These are phyloP conservation scores for Hemicrepidius hirtus DNA, from an alignment of 2,888 invertebrate genomes.

Conservation along the genomic window DNA sequence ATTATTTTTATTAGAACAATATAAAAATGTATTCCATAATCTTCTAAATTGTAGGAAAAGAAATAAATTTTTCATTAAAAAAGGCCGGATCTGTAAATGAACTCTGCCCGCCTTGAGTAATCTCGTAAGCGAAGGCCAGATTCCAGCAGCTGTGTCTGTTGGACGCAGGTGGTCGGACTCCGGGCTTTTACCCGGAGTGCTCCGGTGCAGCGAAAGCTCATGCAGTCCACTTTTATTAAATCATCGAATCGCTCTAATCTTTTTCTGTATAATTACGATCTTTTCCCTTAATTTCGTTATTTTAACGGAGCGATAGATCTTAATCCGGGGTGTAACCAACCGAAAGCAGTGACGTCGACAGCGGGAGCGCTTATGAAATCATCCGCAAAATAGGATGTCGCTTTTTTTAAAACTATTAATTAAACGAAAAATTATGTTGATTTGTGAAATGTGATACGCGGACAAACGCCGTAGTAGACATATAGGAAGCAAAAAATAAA, in stretches of 20 bases:
- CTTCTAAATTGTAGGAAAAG: too few species aligned
- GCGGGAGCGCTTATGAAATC: conserved; percentile 46
- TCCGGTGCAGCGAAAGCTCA: conserved; percentile 49
- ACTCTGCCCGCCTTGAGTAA: conserved; percentile 60
- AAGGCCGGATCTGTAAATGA: conserved; percentile 39
- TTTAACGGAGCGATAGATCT: background rate
- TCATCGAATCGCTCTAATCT: conserved; percentile 67
- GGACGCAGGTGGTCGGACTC: conserved; percentile 64
- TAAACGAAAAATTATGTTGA: conserved; percentile 52
- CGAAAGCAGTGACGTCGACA: conserved; percentile 32
- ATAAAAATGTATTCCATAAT: too few species aligned
- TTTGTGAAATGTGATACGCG: conserved; percentile 50
- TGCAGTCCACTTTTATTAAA: conserved; percentile 66
- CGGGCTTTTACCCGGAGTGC: conserved; percentile 67
- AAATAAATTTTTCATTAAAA: background rate
- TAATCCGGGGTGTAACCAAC: background rate
- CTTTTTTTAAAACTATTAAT: conserved; percentile 42
- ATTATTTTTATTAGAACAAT: too few species aligned
- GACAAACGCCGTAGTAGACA: conserved; percentile 42
- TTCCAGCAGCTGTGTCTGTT: conserved; percentile 65
- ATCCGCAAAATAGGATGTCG: conserved; percentile 49
- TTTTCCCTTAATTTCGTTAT: conserved; percentile 32
- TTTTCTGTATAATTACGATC: conserved; percentile 58
- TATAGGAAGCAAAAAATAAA: conserved; percentile 59
- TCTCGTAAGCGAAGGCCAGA: conserved; percentile 66